A percentile compares a stretch with the other conserved stretches of the same genome.
Conservation (phyloP, 2,888 invertebrate genomes). For the Apodemia zela region DNA sequence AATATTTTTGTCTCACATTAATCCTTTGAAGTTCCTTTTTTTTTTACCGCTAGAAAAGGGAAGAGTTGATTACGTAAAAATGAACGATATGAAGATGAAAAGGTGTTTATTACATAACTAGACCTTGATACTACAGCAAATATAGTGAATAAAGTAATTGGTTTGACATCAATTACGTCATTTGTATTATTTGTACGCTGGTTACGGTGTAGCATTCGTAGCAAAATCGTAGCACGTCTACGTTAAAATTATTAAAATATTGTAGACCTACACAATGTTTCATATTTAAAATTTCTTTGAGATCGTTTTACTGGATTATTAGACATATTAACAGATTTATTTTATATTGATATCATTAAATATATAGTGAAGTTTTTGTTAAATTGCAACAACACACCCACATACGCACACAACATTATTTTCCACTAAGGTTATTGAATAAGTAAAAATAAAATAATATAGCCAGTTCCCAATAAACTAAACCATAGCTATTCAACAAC, state of each 20-base stretch:
- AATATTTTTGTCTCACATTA: neutral
- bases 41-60: neutral
- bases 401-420: no score
- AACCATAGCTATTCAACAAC: no score
- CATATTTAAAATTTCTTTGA: no score
- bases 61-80: conserved; percentile 30
- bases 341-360: no score
- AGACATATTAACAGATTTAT: no score
- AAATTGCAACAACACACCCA: no score
- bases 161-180: conserved; percentile 10
- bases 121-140: neutral
- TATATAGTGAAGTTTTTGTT: no score
- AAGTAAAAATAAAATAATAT: no score
- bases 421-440: no score
- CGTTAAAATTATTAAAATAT: neutral
- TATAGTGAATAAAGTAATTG: conserved; percentile 11
- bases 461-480: no score
- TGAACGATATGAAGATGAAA: conserved; percentile 24
- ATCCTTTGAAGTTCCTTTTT: neutral
- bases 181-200: neutral
- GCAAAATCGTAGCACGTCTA: conserved; percentile 23
- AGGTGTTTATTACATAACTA: conserved; percentile 28
- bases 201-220: conserved; percentile 23
- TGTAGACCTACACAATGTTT: no score
- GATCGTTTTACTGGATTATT: no score